phyloP scores from a whole-genome alignment of 2,888 invertebrate species.

The Pheosia tremula region DNA sequence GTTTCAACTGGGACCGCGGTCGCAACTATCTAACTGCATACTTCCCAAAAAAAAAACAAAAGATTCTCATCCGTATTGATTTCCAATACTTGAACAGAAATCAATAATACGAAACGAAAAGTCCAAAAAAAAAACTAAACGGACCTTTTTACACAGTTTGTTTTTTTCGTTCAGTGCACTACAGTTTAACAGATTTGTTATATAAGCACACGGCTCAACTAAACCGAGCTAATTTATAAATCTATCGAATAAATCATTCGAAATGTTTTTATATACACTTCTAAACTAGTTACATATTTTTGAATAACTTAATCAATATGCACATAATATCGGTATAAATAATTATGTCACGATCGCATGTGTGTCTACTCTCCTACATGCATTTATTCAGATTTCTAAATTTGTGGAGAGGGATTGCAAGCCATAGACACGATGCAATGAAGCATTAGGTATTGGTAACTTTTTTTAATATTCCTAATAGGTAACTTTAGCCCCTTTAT shows the following conservation, averaged over 20 bases:
- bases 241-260: slow-evolving; percentile 27
- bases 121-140: no score
- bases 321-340: slow-evolving; percentile 16
- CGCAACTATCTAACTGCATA: no score
- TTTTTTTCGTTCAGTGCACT: no score
- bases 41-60: no score
- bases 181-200: slow-evolving; percentile 4
- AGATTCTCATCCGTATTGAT: no score
- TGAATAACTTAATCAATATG: slow-evolving; percentile 35
- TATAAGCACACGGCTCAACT: slow-evolving; percentile 24
- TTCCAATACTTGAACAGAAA: no score
- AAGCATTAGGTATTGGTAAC: no score
- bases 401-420: neutral
- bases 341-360: slow-evolving; percentile 7
- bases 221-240: slow-evolving; percentile 26
- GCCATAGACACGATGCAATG: neutral
- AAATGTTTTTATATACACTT: slow-evolving; percentile 23
- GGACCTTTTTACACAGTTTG: no score
- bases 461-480: no score
- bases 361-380: slow-evolving; percentile 1
- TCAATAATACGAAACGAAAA: no score
- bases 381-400: neutral
- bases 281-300: slow-evolving; percentile 35
- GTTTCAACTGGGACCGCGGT: no score
- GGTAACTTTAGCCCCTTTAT: no score